Evolutionary conservation across 2,888 invertebrate genomes (phyloP).

Genomic region (Metopia argyrocephala): DNA sequence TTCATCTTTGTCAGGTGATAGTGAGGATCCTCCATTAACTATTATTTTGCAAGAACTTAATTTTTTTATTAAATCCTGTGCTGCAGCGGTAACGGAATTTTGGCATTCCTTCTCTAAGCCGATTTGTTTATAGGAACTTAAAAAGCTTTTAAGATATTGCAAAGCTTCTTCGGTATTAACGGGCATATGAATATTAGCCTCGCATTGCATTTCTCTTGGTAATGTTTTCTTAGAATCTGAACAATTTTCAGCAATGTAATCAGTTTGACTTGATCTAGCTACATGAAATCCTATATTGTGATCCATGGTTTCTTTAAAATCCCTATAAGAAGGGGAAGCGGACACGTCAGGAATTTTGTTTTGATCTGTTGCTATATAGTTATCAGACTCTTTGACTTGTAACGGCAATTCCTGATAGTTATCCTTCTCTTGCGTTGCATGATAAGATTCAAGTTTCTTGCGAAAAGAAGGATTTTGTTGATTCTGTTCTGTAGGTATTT

Average conservation of each 20-base stretch:
- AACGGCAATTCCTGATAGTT: no score
- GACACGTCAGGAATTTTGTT: background rate
- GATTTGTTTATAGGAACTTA: background rate
- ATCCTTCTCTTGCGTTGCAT: no score
- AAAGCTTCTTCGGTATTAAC: conserved; percentile 11
- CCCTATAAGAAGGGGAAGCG: background rate
- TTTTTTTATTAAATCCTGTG: conserved; percentile 29
- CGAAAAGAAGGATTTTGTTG: no score
- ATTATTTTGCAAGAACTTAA: conserved; percentile 36
- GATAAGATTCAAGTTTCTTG: no score
- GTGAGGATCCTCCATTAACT: no score
- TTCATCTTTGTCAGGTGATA: no score
- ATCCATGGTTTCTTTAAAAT: conserved; percentile 14
- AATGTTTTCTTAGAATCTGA: background rate
- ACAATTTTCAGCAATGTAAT: background rate
- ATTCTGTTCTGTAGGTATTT: no score
- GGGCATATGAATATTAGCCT: background rate
- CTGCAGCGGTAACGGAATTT: background rate
- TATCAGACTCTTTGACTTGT: background rate
- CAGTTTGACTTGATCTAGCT: conserved; percentile 22
- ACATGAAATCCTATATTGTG: background rate
- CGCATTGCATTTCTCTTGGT: background rate
- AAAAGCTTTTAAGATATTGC: conserved; percentile 19
- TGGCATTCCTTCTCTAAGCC: conserved; percentile 1
- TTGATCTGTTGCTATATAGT: background rate